Evolutionary conservation across 2,888 invertebrate genomes (phyloP).

Genomic region (Polydrusus tereticollis): DNA sequence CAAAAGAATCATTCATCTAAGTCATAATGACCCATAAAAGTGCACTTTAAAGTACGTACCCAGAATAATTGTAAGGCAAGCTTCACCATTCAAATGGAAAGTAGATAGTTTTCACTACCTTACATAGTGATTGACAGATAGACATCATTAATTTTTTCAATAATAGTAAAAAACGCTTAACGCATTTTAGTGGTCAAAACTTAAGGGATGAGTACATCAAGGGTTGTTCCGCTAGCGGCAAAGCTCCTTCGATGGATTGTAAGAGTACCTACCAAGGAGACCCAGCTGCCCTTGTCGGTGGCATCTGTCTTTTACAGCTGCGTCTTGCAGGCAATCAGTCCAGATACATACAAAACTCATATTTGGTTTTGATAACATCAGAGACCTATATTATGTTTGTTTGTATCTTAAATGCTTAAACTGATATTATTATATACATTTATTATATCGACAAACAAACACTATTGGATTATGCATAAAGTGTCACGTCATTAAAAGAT

Average conservation of each 20-base stretch:
- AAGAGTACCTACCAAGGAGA: slow-evolving; percentile 47
- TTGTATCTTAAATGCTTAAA: slow-evolving; percentile 27
- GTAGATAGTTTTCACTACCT: too few species aligned
- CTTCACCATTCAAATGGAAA: too few species aligned
- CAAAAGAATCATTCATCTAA: not conserved
- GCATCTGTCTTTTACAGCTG: slow-evolving; percentile 63
- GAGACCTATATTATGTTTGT: slow-evolving; percentile 33
- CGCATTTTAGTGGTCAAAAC: slow-evolving; percentile 13
- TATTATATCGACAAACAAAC: slow-evolving; percentile 6
- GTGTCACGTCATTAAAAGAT: not conserved
- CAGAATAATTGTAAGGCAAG: too few species aligned
- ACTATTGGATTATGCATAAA: slow-evolving; percentile 3
- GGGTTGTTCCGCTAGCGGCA: slow-evolving; percentile 41
- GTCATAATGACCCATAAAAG: not conserved
- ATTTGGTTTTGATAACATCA: slow-evolving; percentile 60
- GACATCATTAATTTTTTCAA: not conserved
- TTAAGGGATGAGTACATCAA: slow-evolving; percentile 26
- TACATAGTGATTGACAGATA: not conserved
- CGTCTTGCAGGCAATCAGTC: slow-evolving; percentile 60
- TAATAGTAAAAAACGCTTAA: not conserved
- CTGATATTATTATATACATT: slow-evolving; percentile 16
- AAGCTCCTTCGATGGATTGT: slow-evolving; percentile 33
- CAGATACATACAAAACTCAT: slow-evolving; percentile 55
- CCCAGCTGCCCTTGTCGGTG: slow-evolving; percentile 60
- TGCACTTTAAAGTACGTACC: too few species aligned